Conservation (phyloP, 2,797 vertebrate genomes). For the Rousettus madagascariensis region DNA sequence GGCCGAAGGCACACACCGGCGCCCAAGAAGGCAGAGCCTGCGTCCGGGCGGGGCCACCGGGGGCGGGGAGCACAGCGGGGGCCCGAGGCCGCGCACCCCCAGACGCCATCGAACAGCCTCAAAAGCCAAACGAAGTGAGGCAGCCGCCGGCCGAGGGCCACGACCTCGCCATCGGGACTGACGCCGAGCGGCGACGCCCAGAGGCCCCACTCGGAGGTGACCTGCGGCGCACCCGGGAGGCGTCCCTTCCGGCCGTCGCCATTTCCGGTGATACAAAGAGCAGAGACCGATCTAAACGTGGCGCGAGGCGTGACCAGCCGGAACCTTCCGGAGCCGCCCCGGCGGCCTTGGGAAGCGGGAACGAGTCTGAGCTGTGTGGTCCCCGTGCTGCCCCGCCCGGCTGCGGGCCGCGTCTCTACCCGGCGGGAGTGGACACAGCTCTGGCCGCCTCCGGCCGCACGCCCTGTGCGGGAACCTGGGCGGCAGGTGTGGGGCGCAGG, state of each 20-base stretch:
- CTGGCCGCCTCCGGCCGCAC: too few species aligned
- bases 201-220: not conserved
- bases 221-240: accelerated
- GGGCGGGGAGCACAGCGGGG: not conserved
- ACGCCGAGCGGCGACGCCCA: accelerated
- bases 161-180: not conserved
- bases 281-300: not conserved
- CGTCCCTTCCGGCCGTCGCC: not conserved
- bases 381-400: too few species aligned
- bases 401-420: too few species aligned
- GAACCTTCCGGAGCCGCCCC: not conserved
- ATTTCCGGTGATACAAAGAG: not conserved
- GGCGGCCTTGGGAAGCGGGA: not conserved
- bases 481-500: accelerated
- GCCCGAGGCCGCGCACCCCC: too few species aligned
- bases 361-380: too few species aligned
- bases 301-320: not conserved
- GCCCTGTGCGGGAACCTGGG: accelerated
- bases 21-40: not conserved
- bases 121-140: not conserved
- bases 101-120: not conserved
- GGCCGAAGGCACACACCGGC: not conserved
- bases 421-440: too few species aligned
- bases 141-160: not conserved
- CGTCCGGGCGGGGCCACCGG: not conserved